Evolutionary conservation across 1,140 invertebrate genomes (phyloP), one percentile per base, ranked within the genome.

Genomic region (Brachionus rubens): DNA sequence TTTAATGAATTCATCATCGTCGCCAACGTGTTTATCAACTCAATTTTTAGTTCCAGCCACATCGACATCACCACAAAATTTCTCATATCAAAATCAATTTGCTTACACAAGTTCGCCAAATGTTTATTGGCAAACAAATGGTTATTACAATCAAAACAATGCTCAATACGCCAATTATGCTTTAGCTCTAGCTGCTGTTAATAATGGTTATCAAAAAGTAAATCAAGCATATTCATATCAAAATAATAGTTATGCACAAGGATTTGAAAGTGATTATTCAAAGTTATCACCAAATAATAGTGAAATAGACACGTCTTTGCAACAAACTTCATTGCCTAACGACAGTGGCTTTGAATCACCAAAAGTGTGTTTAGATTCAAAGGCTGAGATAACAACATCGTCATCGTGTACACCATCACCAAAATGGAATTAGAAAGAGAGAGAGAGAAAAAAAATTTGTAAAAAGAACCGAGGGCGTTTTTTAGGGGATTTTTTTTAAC

Each of bases 291-390:
- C 54, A n/a, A 59, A 59, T 28, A 59, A 26, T 10, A 59, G 54
- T 33, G 54, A 59, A 16, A 36, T 59, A 5, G 54, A 59, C 16
- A 59, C n/a, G 3, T 59, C 54, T 26, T 26, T 16, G 2, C 54
- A 59, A 33, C 54, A 59, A 30, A 19, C 54, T 2, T 65, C 59
- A 3, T 19, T 65, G 33, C 59, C 59, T 5, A 41, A 21, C 10
- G 59, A 65, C 16, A 65, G 59, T 43, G 59, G 59, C 12, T 65
- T 65, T 36, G 59, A 65, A 21, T 65, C 59, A 19, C 59, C 59
- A 36, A 65, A 65, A 41, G 40, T 65, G 41, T 41, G 59, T 28
- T 14, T 65, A 12, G 36, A 65, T 19, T 43, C 21, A 43, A 46
- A 21, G n/a, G 14, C 9, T 26, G 59, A 65, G 7, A 21, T 43